Conservation (phyloP, 2,113 vertebrate genomes). For the Leptodactylus fuscus region DNA sequence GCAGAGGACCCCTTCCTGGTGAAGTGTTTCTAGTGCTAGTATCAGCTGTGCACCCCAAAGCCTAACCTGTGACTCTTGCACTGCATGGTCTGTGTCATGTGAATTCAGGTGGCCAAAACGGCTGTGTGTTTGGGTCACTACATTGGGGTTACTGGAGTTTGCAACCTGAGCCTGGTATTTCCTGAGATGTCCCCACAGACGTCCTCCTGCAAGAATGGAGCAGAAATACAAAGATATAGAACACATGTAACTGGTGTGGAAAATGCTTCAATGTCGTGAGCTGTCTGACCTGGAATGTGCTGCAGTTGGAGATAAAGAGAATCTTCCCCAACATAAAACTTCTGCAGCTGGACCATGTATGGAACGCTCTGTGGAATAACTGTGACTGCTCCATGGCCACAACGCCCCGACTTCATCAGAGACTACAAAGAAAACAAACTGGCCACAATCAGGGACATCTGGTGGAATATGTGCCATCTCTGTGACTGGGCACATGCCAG, state of each 20-base stretch:
- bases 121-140: neutral
- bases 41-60: slow-evolving; percentile 92
- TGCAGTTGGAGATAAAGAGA: slow-evolving; percentile 93
- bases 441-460: neutral
- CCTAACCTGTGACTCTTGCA: slow-evolving; percentile 83
- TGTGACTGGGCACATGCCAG: too few species aligned
- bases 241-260: too few species aligned
- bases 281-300: slow-evolving; percentile 85
- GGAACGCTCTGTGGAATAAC: slow-evolving; percentile 95
- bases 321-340: slow-evolving; percentile 92
- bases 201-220: slow-evolving; percentile 11
- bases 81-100: slow-evolving; percentile 70
- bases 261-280: neutral
- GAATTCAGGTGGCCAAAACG: neutral
- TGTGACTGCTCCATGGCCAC: slow-evolving; percentile 67
- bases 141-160: neutral
- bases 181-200: slow-evolving; percentile 39
- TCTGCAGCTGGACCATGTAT: slow-evolving; percentile 91
- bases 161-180: neutral
- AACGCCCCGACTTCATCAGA: slow-evolving; percentile 45
- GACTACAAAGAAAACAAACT: neutral
- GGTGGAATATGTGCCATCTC: too few species aligned
- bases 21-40: slow-evolving; percentile 90
- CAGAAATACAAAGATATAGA: neutral
- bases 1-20: slow-evolving; percentile 94